Evolutionary conservation across 2,797 vertebrate species (phyloP).

Genomic region (Ambastaia sidthimunki): DNA sequence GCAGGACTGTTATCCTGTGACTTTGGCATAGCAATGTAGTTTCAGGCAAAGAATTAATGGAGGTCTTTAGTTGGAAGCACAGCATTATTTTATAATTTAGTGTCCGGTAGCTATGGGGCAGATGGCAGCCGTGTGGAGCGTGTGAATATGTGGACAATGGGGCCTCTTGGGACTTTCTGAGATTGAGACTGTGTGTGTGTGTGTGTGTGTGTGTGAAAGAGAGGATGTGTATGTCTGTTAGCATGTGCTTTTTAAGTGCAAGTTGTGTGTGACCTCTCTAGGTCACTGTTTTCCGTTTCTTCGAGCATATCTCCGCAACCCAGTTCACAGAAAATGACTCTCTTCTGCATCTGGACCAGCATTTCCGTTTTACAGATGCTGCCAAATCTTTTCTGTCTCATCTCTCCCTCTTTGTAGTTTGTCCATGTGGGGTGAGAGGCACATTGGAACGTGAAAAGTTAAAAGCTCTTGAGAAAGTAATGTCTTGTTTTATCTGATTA

Average conservation of each 20-base stretch:
- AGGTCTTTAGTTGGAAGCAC: not conserved
- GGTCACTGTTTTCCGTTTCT: constrained; percentile 78
- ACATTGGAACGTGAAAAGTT: constrained; percentile 10
- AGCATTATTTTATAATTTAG: not conserved
- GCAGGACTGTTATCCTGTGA: constrained; percentile 9
- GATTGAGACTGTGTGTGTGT: constrained; percentile 52
- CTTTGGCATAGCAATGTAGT: not conserved
- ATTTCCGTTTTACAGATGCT: constrained; percentile 58
- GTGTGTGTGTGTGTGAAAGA: constrained; percentile 49
- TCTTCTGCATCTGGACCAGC: constrained; percentile 68
- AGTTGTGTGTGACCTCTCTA: constrained; percentile 38
- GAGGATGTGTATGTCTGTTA: constrained; percentile 32
- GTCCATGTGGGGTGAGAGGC: constrained; percentile 22
- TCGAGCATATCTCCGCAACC: constrained; percentile 56
- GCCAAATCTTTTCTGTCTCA: constrained; percentile 51
- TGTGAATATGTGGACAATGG: constrained; percentile 65
- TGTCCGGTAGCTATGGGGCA: constrained; percentile 56
- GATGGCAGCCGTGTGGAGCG: constrained; percentile 47
- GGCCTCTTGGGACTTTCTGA: constrained; percentile 39
- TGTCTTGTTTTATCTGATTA: constrained; percentile 35
- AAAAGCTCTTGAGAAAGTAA: constrained; percentile 18
- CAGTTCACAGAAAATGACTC: constrained; percentile 63
- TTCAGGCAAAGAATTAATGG: not conserved
- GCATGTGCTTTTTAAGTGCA: constrained; percentile 27
- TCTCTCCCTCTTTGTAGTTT: constrained; percentile 16